Evolutionary conservation across 2,113 vertebrate species (phyloP).

Genomic region (Oryzias melastigma): DNA sequence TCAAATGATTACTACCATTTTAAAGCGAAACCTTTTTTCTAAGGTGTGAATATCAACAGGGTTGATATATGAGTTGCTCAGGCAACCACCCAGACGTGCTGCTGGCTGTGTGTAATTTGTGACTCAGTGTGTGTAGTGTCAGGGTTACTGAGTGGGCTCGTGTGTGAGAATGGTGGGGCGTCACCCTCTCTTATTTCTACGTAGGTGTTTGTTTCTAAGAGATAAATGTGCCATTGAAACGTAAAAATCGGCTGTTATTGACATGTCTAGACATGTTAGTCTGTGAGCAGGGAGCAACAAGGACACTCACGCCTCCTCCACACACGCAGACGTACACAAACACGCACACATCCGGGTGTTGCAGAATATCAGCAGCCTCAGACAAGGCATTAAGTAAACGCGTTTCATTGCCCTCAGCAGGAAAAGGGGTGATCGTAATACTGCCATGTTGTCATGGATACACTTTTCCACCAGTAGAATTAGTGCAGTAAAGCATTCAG

Average conservation of each 20-base stretch:
- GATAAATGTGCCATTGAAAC: constrained; percentile 52
- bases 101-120: constrained; percentile 39
- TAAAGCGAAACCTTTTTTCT: constrained; percentile 17
- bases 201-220: constrained; percentile 7
- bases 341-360: constrained; percentile 8
- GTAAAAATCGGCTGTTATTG: constrained; percentile 39
- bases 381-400: constrained; percentile 57
- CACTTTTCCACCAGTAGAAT: constrained; percentile 54
- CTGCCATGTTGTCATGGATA: constrained; percentile 72
- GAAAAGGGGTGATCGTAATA: constrained; percentile 58
- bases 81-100: constrained; percentile 29
- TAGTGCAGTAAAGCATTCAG: constrained; percentile 57
- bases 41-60: constrained; percentile 21
- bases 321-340: constrained; percentile 5
- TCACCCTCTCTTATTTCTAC: neutral
- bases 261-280: constrained; percentile 62
- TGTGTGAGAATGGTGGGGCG: constrained; percentile 5
- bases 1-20: neutral
- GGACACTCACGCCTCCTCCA: constrained; percentile 41
- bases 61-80: constrained; percentile 17
- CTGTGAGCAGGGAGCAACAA: constrained; percentile 42
- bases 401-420: constrained; percentile 46
- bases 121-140: constrained; percentile 48
- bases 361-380: constrained; percentile 55
- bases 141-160: constrained; percentile 13